Conservation (phyloP, 2,113 vertebrate species). For the Climacteris rufus region DNA sequence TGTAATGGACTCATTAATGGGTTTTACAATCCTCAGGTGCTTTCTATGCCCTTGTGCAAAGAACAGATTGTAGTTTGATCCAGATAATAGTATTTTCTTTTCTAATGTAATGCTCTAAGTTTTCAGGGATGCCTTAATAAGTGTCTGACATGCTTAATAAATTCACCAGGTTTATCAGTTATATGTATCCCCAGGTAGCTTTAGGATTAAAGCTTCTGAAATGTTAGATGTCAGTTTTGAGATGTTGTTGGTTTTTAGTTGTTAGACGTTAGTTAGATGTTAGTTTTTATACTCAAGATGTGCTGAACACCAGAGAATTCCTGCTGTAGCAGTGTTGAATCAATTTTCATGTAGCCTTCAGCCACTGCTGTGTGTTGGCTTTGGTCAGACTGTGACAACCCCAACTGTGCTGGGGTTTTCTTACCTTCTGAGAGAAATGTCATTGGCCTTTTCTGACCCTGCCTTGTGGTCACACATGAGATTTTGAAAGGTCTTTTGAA, state of each 20-base stretch:
- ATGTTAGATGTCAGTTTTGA: neutral
- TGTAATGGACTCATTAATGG: neutral
- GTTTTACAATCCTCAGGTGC: neutral
- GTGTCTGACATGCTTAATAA: neutral
- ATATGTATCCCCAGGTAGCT: neutral
- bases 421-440: slow-evolving; percentile 33
- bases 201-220: neutral
- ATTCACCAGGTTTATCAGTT: neutral
- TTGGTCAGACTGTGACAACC: neutral
- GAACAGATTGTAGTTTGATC: neutral
- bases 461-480: neutral
- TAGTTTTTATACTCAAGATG: neutral
- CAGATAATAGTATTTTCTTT: neutral
- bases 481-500: slow-evolving; percentile 38
- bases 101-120: neutral
- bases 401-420: neutral
- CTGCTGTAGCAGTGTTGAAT: neutral
- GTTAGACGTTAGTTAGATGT: neutral
- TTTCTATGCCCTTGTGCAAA: neutral
- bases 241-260: no score
- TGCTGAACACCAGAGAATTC: neutral
- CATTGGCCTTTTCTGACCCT: slow-evolving; percentile 26
- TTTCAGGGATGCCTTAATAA: neutral
- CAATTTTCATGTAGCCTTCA: neutral
- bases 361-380: neutral